Evolutionary conservation across 2,113 vertebrate species (phyloP).

Genomic region (Ameiurus melas): DNA sequence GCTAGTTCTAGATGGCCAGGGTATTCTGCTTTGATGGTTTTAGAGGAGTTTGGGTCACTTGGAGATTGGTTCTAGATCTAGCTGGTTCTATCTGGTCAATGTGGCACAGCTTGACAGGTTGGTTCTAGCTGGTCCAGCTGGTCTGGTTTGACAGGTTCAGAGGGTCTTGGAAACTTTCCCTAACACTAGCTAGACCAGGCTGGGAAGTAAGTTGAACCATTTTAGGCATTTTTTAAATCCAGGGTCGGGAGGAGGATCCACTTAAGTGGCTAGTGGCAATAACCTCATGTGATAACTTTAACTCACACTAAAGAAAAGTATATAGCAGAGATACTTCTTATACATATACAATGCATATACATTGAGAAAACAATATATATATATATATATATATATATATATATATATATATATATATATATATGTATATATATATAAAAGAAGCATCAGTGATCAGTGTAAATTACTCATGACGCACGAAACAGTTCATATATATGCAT

Average conservation of each 20-base stretch:
- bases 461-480: conserved; percentile 6
- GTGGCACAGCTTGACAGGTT: too few relatives aligned
- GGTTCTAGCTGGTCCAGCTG: not conserved
- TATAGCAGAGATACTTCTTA: not conserved
- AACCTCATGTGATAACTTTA: not conserved
- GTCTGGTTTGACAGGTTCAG: not conserved
- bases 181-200: not conserved
- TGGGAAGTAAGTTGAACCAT: not conserved
- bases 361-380: not conserved
- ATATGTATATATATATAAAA: too few relatives aligned
- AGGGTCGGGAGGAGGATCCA: not conserved
- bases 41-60: not conserved
- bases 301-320: not conserved
- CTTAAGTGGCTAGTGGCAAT: not conserved
- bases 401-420: too few relatives aligned
- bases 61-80: too few relatives aligned
- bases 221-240: too few relatives aligned
- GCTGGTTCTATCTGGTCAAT: not conserved
- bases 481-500: not conserved
- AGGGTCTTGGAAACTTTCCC: too few relatives aligned
- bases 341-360: too few relatives aligned
- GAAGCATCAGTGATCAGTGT: not conserved
- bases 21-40: not conserved
- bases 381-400: too few relatives aligned
- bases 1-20: not conserved